Base-by-base conservation (phyloP, 2,888 invertebrate species). In the Luperina nickerlii region DNA sequence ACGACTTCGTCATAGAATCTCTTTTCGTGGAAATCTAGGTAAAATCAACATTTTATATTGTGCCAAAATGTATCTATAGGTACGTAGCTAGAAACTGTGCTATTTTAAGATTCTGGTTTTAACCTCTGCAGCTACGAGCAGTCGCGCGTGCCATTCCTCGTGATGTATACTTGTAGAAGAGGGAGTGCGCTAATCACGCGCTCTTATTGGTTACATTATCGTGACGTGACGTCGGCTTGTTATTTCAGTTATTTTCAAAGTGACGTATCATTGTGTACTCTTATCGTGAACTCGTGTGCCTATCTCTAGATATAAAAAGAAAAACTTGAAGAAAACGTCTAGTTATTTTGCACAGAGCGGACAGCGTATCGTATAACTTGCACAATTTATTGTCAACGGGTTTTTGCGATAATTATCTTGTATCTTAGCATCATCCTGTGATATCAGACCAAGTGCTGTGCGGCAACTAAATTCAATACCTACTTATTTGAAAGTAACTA, bases 111-210 rank as follows among this genome's bases (percentile, higher is more conserved):
- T 83, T 86, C 88, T 91, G 94, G 92, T 93, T 95, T 93, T 94
- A 94, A 95, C 94, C 94, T 95, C 93, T 90, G 89, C 83, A 79
- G 82, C 77, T 67, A 75, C 68, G 73, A 78, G 80, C 75, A 73
- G 68, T 74, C 63, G 74, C 79, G 79, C 74, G 68, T 70, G 81
- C 84, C 81, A 75, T 71, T 68, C 74, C 80, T 90, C 87, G 84
- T 90, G 92, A 94, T 93, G 93, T 89, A 92, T 92, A 91, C 86
- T 89, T 86, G 86, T 88, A 76, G 74, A 90, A 90, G 93, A n/a
- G 95, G 96, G 96, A 96, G 96, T 96, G 96, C 87, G 92, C 90
- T 86, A 89, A 91, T 88, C 88, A 81, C 73, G 78, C 69, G 79
- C 89, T 89, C 85, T 90, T 81, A 96, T 96, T 96, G 96, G 96